phyloP scores from a whole-genome alignment of 2,888 invertebrate species.

The Onthophagus sagittarius region DNA sequence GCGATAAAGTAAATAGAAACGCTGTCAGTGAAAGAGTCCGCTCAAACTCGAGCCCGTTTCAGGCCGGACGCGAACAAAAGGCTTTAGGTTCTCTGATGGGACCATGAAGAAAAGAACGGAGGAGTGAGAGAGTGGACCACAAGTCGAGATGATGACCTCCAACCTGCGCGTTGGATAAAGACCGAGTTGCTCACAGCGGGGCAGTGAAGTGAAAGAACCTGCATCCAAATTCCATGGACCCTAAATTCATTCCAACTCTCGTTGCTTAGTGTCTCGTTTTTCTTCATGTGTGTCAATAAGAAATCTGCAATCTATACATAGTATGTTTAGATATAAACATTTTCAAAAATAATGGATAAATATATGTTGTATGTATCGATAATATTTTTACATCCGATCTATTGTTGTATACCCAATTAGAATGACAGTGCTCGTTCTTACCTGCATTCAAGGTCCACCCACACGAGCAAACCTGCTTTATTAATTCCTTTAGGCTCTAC shows the following conservation, averaged over 20 bases:
- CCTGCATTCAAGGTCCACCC: too few relatives aligned
- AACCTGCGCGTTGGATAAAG: constrained; percentile 24
- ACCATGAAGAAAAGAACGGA: constrained; percentile 25
- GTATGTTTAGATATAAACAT: too few relatives aligned
- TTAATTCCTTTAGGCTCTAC: too few relatives aligned
- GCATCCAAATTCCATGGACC: constrained; percentile 44
- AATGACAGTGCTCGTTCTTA: too few relatives aligned
- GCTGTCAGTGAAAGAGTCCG: constrained; percentile 32
- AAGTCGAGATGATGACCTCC: constrained; percentile 30
- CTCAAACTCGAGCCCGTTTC: constrained; percentile 18
- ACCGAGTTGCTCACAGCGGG: constrained; percentile 28
- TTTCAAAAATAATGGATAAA: too few relatives aligned
- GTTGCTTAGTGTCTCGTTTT: background rate
- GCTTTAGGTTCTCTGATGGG: constrained; percentile 19
- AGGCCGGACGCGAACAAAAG: constrained; percentile 31
- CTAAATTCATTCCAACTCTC: constrained; percentile 34
- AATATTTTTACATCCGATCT: too few relatives aligned
- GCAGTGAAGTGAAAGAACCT: constrained; percentile 39
- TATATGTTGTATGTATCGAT: too few relatives aligned
- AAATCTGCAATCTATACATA: too few relatives aligned
- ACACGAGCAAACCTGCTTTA: too few relatives aligned
- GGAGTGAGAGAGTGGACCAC: constrained; percentile 8
- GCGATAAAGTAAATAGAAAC: constrained; percentile 43
- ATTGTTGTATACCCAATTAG: too few relatives aligned
- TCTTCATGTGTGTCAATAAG: background rate